Percentiles rank a stretch among this genome's conserved stretches.
phyloP scores from a whole-genome alignment of 2,797 vertebrate species.

The Sparus aurata region DNA sequence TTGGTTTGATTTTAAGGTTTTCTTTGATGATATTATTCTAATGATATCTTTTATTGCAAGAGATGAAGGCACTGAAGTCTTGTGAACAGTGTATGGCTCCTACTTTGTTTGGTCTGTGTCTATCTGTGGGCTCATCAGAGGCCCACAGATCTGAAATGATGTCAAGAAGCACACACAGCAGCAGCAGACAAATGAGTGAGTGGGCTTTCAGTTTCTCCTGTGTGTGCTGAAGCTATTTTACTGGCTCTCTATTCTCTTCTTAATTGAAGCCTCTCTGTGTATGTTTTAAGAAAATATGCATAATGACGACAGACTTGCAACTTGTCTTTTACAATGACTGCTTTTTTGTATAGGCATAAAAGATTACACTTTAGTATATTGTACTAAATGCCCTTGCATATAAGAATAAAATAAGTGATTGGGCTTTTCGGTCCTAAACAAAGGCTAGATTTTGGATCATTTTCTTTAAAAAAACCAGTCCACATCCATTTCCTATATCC shows the following conservation, averaged over 20 bases:
- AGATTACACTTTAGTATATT: background rate
- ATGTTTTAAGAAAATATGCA: background rate
- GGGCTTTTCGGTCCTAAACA: background rate
- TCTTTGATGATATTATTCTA: background rate
- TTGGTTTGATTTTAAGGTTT: background rate
- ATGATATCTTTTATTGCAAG: background rate
- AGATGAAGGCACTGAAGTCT: background rate
- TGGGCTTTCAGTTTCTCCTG: background rate
- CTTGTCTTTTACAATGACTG: background rate
- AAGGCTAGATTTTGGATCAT: background rate
- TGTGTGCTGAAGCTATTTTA: background rate
- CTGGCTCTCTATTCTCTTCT: background rate
- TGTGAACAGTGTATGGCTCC: background rate
- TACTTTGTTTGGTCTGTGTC: background rate
- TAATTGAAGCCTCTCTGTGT: background rate
- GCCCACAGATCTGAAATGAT: background rate
- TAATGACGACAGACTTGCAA: too few relatives aligned
- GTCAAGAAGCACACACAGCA: background rate
- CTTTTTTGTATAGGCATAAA: background rate
- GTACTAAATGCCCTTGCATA: background rate
- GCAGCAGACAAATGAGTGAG: constrained; percentile 1
- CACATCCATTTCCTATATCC: constrained; percentile 28
- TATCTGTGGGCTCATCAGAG: background rate
- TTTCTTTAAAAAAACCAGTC: background rate
- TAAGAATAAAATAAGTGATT: background rate